Evolutionary conservation across 35 echinoderm and acorn worm species (phyloP).

Genomic region (Chiridota heheva): DNA sequence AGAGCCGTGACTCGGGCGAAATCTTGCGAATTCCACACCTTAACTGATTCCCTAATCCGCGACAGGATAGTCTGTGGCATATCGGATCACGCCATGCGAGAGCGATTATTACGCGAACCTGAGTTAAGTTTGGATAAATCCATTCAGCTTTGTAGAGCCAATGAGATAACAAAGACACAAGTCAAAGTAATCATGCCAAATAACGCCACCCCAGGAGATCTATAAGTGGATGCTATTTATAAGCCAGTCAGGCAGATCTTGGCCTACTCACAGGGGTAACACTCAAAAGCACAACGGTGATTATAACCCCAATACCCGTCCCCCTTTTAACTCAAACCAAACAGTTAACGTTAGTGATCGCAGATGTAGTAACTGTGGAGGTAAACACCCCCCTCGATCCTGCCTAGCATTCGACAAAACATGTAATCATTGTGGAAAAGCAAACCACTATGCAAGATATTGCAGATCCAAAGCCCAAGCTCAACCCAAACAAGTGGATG

Average conservation of each 20-base stretch:
- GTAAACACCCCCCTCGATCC: neutral
- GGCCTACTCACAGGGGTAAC: neutral
- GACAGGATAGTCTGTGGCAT: conserved; percentile 52
- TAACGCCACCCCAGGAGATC: neutral
- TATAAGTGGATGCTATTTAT: neutral
- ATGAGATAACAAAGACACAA: conserved; percentile 4
- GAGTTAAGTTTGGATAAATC: conserved; percentile 17
- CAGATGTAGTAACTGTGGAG: conserved; percentile 34
- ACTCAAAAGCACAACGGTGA: neutral
- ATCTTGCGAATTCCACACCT: conserved; percentile 27
- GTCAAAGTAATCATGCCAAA: neutral
- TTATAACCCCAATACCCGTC: too few relatives aligned
- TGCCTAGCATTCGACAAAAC: conserved; percentile 2
- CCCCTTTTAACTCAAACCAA: neutral
- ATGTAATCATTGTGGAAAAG: conserved; percentile 3
- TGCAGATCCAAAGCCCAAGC: conserved; percentile 17
- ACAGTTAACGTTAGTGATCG: too few relatives aligned
- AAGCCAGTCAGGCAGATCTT: neutral
- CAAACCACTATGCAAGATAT: conserved; percentile 11
- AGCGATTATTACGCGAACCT: conserved; percentile 41
- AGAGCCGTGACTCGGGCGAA: neutral
- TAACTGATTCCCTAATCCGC: conserved; percentile 34
- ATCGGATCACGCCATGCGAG: conserved; percentile 12
- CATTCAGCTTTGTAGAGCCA: conserved; percentile 7
- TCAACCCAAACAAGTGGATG: neutral